These are phyloP conservation scores for Cosmia trapezina DNA, from an alignment of 2,888 invertebrate genomes.

Conservation along the genomic window DNA sequence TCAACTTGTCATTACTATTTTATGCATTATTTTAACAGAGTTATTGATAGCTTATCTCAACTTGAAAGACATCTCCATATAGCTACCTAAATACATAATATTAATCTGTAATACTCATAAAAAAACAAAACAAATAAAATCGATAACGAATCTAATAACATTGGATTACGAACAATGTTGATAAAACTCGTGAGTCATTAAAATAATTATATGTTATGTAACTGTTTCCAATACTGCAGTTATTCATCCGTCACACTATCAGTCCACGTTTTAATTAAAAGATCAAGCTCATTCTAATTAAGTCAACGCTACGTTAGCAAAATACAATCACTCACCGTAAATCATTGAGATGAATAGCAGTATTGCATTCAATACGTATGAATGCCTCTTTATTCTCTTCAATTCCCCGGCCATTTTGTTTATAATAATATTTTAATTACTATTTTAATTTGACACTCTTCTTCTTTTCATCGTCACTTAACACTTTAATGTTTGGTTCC, in stretches of 20 bases:
- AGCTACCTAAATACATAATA: not conserved
- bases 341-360: conserved; percentile 85
- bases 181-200: not conserved
- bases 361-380: conserved; percentile 84
- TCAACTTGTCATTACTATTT: too few species aligned
- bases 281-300: conserved; percentile 63
- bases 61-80: not conserved
- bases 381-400: conserved; percentile 84
- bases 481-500: conserved; percentile 71
- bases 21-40: not conserved
- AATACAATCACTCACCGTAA: conserved; percentile 84
- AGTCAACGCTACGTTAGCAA: conserved; percentile 64
- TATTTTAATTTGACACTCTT: conserved; percentile 81
- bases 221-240: conserved; percentile 36
- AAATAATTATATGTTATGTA: conserved; percentile 25
- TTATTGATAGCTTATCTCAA: not conserved
- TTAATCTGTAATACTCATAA: not conserved
- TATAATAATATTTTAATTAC: conserved; percentile 64
- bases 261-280: conserved; percentile 55
- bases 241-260: conserved; percentile 39
- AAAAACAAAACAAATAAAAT: not conserved
- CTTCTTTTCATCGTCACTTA: conserved; percentile 83
- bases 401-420: conserved; percentile 82
- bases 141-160: not conserved
- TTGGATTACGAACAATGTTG: not conserved